Base-by-base conservation (phyloP, 1,140 invertebrate species). In the Cydia splendana region DNA sequence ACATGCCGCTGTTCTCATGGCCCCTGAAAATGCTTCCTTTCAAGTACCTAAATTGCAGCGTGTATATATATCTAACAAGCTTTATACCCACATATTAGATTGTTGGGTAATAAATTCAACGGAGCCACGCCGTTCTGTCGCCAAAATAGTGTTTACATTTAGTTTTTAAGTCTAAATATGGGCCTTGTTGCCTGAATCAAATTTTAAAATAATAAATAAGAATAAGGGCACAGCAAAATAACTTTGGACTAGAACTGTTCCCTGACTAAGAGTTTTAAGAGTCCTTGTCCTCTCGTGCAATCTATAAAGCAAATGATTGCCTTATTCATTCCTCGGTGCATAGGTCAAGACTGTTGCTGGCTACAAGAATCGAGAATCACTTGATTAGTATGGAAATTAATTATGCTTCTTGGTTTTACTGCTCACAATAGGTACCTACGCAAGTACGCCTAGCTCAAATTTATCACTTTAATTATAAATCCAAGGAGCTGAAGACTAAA, bases 331-430 rank as follows among this genome's bases (percentile, higher is more conserved):
- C 79, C 76, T 84, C 81, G 77, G 65, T 30, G 34, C 87, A 83
- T 20, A 82, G 87, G 84, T 87, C 84, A 84, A 78, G 20, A 75
- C 77, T 82, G 81, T 82, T 84, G 87, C 84, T 82, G 84, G 57
- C 57, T 62, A 15, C 53, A 57, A 18, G n/a, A 18, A 57, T 62
- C 85, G 80, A 82, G 75, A 83, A 82, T 84, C 82, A 83, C 85
- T 87, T 85, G 81, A 88, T 87, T 89, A 88, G 82, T 77, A 79
- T 80, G 75, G 78, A 82, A 85, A 85, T 87, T 89, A 85, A 87
- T 85, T 83, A 77, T 84, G 76, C 79, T 80, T 79, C 78, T 78
- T 76, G 82, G 76, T 84, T 81, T 84, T 79, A 45, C 15, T 42
- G 34, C 34, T 42, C 81, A 84, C 80, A 78, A 75, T 77, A 62